A percentile compares a stretch with the other conserved stretches of the same genome.
These are phyloP conservation scores for Podiceps cristatus DNA, from an alignment of 2,113 vertebrate species.

Conservation along the genomic window DNA sequence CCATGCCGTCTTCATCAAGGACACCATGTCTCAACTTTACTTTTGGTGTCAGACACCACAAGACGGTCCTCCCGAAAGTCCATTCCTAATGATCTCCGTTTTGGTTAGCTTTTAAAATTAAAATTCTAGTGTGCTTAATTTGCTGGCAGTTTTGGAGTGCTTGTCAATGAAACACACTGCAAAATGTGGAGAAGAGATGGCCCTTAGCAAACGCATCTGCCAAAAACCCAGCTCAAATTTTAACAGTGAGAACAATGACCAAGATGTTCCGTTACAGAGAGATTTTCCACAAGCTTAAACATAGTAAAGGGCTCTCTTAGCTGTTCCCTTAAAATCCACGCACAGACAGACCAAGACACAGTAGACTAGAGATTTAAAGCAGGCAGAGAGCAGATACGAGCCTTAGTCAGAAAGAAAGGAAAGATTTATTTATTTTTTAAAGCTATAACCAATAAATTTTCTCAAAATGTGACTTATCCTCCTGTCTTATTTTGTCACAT, in stretches of 20 bases:
- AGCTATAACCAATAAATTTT: conserved; percentile 76
- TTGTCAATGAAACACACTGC: background rate
- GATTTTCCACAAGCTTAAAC: conserved; percentile 56
- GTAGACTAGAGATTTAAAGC: conserved; percentile 80
- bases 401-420: conserved; percentile 75
- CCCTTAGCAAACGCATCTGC: background rate
- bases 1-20: background rate
- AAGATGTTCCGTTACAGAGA: conserved; percentile 57
- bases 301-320: conserved; percentile 39
- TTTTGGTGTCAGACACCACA: background rate
- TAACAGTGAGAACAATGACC: conserved; percentile 62
- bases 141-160: conserved; percentile 14
- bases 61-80: background rate
- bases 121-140: background rate
- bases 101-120: background rate
- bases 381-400: conserved; percentile 77
- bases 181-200: background rate
- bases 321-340: conserved; percentile 35
- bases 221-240: conserved; percentile 45
- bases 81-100: background rate
- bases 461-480: conserved; percentile 99
- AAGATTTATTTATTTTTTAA: conserved; percentile 68
- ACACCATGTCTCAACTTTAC: background rate
- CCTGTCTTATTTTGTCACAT: conserved; percentile 99
- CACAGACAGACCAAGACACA: conserved; percentile 82